phyloP scores from a whole-genome alignment of 2,113 vertebrate species.

The Brevimyrus niger region DNA sequence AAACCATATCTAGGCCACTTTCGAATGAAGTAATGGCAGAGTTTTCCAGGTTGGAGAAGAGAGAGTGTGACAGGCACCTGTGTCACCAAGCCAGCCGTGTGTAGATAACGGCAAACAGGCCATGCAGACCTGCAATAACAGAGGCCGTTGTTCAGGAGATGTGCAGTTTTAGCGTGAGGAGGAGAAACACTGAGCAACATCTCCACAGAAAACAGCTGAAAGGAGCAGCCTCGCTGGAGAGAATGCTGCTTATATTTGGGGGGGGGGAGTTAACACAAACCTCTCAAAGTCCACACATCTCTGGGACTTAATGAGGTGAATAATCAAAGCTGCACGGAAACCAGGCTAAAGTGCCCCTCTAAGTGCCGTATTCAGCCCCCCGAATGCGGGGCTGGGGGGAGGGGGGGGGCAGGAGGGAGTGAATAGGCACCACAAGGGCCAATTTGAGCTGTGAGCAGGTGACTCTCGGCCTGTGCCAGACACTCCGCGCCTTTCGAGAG shows the following conservation, averaged over 20 bases:
- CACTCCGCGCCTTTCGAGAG: constrained; percentile 19
- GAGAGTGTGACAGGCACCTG: constrained; percentile 11
- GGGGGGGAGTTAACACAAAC: constrained; percentile 17
- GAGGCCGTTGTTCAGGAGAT: not conserved
- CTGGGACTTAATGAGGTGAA: constrained; percentile 19
- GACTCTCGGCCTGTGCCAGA: constrained; percentile 18
- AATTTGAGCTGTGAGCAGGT: constrained; percentile 22
- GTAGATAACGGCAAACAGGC: not conserved
- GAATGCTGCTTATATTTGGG: constrained; percentile 11
- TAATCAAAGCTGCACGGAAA: not conserved
- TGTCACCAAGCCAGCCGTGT: constrained; percentile 23
- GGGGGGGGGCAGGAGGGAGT: not conserved
- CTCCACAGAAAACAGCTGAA: not conserved
- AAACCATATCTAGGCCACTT: constrained; percentile 29
- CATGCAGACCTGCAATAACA: not conserved
- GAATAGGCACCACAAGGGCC: constrained; percentile 18
- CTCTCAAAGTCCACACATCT: constrained; percentile 11
- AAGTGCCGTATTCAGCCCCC: not conserved
- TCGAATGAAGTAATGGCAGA: not conserved
- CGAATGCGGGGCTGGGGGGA: not conserved
- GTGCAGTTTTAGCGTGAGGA: not conserved
- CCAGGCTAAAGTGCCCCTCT: not conserved
- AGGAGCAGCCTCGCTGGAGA: not conserved
- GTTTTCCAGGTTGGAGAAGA: not conserved
- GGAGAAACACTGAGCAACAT: not conserved